Base-by-base conservation (phyloP, 1,140 invertebrate species). In the Muscidifurax raptorellus region DNA sequence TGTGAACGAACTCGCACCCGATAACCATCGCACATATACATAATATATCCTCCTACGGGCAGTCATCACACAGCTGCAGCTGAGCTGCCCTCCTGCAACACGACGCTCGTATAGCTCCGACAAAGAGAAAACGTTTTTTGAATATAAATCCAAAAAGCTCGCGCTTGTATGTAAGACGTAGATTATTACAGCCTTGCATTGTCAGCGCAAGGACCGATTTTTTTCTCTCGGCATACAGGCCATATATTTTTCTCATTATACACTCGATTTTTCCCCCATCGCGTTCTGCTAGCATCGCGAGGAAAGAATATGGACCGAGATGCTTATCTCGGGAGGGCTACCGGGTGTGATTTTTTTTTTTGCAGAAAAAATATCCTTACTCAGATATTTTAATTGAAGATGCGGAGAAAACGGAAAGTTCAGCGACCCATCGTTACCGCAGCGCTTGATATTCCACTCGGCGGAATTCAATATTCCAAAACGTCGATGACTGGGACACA, bases 161-260 rank as follows among this genome's bases (percentile, higher is more conserved):
- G 28, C 36, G 71, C n/a, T n/a, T n/a, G n/a, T n/a, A n/a, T n/a
- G n/a, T n/a, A n/a, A n/a, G n/a, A n/a, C n/a, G n/a, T 27, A 30
- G 82, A 83, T 74, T 82, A 69, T 47, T 28, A 72, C 84, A 84
- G 87, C 88, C 88, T 90, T 89, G 88, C 90, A 92, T 92, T 91
- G 91, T 91, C 87, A 89, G 86, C 78, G 64, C 83, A 84, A 74
- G 90, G 86, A 92, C 91, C 74, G 86, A 85, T 80, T 52, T 79
- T 74, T 32, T 86, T 72, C 9, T n/a, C n/a, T n/a, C n/a, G n/a
- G n/a, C n/a, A n/a, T n/a, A n/a, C n/a, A n/a, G 9, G 66, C 25
- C 78, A 44, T 72, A 15, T 84, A 72, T 80, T 82, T 71, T 71
- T 66, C 80, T 74, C 84, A 72, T 82, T 18, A n/a, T n/a, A 72